Evolutionary conservation across 2,888 invertebrate species (phyloP).

Genomic region (Lacanobia wlatinum): DNA sequence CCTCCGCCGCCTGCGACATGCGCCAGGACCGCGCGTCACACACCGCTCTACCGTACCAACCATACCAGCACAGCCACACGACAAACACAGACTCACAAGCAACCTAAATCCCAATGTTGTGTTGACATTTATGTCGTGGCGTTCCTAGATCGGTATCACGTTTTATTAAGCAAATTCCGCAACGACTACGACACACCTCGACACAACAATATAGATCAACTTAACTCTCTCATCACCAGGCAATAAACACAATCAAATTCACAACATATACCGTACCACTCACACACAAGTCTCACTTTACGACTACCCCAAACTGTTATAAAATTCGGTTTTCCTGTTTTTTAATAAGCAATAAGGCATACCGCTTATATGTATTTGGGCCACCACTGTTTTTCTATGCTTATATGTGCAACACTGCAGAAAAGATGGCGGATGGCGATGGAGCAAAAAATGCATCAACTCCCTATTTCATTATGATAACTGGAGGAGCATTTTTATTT

Average conservation of each 20-base stretch:
- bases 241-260: not conserved
- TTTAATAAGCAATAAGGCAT: slow-evolving; percentile 12
- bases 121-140: not conserved
- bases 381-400: not conserved
- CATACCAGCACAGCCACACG: slow-evolving; percentile 12
- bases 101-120: not conserved
- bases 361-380: not conserved
- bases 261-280: not conserved
- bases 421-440: not conserved
- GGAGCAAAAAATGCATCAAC: not conserved
- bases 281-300: not conserved
- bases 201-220: slow-evolving; percentile 7
- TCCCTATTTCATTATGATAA: not conserved
- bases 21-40: slow-evolving; percentile 62
- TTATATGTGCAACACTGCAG: not conserved
- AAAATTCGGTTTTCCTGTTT: not conserved
- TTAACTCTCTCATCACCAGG: not conserved
- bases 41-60: slow-evolving; percentile 17
- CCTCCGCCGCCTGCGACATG: slow-evolving; percentile 83
- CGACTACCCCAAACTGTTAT: not conserved
- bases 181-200: not conserved
- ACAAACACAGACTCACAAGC: not conserved
- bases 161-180: not conserved
- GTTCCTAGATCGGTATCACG: not conserved
- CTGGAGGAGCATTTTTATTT: too few species aligned